These are phyloP conservation scores for silkworm (Bombyx mori) DNA, from an alignment of 1,140 invertebrate species.

Conservation along the genomic window DNA sequence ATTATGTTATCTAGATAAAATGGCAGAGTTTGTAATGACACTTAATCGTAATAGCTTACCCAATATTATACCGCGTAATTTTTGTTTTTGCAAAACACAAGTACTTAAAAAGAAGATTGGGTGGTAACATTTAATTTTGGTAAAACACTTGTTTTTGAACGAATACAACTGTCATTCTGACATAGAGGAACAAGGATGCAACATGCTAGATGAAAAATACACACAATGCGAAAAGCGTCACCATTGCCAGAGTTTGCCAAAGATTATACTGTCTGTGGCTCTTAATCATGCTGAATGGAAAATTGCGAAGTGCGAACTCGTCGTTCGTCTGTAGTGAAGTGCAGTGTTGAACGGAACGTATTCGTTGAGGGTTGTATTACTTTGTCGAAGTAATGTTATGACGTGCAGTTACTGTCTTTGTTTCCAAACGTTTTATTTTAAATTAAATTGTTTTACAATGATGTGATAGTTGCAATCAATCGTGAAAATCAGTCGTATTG, in stretches of 20 bases:
- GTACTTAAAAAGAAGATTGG: conserved; percentile 14
- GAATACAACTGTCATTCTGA: too few species aligned
- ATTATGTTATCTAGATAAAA: conserved; percentile 42
- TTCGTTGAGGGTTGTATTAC: conserved; percentile 16
- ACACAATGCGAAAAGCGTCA: too few species aligned
- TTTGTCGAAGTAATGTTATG: conserved; percentile 55
- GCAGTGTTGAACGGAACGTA: conserved; percentile 1
- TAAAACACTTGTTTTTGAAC: not conserved
- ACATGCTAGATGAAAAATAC: too few species aligned
- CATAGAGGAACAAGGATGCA: too few species aligned
- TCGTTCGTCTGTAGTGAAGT: not conserved
- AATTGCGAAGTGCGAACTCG: conserved; percentile 1
- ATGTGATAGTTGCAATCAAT: conserved; percentile 43
- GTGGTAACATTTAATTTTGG: conserved; percentile 1
- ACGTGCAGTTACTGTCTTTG: conserved; percentile 65
- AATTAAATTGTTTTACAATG: conserved; percentile 31
- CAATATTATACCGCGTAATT: conserved; percentile 21
- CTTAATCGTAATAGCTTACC: conserved; percentile 37
- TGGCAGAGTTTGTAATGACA: conserved; percentile 35
- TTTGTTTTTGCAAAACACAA: conserved; percentile 24
- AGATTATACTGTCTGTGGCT: too few species aligned
- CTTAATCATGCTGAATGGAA: too few species aligned
- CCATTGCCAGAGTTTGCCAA: too few species aligned
- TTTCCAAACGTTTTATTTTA: conserved; percentile 47
- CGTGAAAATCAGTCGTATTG: conserved; percentile 29